phyloP scores from a whole-genome alignment of 2,797 vertebrate genomes.

The Esox lucius region DNA sequence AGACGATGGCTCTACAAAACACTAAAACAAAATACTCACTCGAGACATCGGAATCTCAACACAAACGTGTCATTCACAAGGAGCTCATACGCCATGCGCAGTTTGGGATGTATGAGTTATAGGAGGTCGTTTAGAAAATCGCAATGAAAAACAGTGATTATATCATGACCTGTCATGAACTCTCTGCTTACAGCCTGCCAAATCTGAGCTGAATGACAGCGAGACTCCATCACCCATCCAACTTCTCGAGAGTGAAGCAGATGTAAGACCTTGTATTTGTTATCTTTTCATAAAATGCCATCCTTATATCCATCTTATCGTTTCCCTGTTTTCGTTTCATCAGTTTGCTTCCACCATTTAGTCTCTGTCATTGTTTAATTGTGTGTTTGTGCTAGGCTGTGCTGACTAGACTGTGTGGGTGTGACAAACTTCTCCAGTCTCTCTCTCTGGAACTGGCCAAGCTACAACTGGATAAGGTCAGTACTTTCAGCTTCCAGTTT shows the following conservation, averaged over 20 bases:
- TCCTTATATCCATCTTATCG: not conserved
- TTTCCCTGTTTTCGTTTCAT: not conserved
- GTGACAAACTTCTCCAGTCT: conserved; percentile 84
- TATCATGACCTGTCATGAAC: not conserved
- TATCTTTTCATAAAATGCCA: not conserved
- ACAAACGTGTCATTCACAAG: not conserved
- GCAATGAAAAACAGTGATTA: not conserved
- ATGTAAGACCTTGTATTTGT: conserved; percentile 62
- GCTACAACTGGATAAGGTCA: conserved; percentile 85
- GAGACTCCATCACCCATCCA: conserved; percentile 59
- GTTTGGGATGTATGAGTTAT: not conserved
- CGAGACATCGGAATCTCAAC: too few species aligned
- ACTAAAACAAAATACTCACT: not conserved
- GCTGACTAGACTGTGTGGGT: conserved; percentile 86
- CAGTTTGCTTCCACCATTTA: not conserved
- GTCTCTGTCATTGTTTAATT: not conserved
- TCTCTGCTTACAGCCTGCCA: conserved; percentile 56
- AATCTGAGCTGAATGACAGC: conserved; percentile 57
- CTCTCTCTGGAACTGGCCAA: conserved; percentile 81
- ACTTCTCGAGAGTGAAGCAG: conserved; percentile 73
- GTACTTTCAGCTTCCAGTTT: not conserved
- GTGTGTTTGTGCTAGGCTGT: conserved; percentile 73
- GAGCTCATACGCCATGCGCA: not conserved
- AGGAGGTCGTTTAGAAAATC: not conserved
- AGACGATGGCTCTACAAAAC: not conserved